Percentiles rank a stretch among this genome's conserved stretches.
phyloP scores from a whole-genome alignment of 2,113 vertebrate species.

The Prochilodus magdalenae region DNA sequence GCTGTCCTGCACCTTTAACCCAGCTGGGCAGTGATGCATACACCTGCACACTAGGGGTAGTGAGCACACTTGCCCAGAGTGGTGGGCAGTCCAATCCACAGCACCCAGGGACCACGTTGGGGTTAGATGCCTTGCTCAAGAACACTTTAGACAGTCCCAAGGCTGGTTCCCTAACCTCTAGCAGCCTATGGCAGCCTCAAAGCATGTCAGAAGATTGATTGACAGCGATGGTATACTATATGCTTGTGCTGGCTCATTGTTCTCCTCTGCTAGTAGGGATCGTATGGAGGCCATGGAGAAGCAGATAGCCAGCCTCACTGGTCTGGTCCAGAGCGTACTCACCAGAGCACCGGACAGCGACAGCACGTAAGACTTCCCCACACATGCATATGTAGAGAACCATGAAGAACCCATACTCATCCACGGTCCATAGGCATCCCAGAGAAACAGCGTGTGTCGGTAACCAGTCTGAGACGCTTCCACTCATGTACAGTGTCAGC shows the following conservation, averaged over 20 bases:
- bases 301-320: constrained; percentile 97
- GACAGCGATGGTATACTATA: not conserved
- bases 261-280: constrained; percentile 74
- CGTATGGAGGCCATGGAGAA: constrained; percentile 99
- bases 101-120: too few species aligned
- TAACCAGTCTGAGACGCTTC: not conserved
- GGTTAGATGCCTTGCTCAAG: too few species aligned
- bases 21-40: too few species aligned
- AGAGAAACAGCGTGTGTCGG: not conserved
- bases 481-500: constrained; percentile 17
- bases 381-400: constrained; percentile 27
- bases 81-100: too few species aligned
- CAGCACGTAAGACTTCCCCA: constrained; percentile 83
- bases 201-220: too few species aligned
- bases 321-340: constrained; percentile 94
- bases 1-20: too few species aligned
- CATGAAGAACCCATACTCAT: constrained; percentile 24
- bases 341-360: constrained; percentile 92
- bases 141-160: too few species aligned
- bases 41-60: too few species aligned
- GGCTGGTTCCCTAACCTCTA: too few species aligned
- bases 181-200: too few species aligned
- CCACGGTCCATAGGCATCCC: not conserved
- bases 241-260: not conserved
- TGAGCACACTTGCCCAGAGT: too few species aligned